Conservation (phyloP, 2,797 vertebrate species). For the Mus caroli region DNA sequence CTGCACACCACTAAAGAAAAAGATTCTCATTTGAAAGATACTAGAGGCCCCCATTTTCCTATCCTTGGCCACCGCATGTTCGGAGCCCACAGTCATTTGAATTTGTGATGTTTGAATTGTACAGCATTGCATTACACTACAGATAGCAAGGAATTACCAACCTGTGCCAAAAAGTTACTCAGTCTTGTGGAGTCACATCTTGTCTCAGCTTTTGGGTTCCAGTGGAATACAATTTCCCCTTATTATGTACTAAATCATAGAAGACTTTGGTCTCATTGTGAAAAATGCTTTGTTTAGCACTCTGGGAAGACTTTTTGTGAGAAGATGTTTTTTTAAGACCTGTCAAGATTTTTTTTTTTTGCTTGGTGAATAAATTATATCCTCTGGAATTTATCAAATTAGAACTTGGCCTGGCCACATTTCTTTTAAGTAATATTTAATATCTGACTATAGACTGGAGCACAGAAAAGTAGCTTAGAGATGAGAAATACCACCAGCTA, state of each 20-base stretch:
- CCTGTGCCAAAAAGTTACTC: background rate
- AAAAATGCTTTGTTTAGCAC: background rate
- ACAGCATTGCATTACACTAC: background rate
- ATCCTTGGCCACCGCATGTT: background rate
- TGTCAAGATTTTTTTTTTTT: conserved; percentile 53
- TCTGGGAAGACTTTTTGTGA: background rate
- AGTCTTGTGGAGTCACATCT: background rate
- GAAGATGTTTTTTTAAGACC: background rate
- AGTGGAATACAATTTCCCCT: background rate
- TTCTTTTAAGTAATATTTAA: conserved; percentile 63
- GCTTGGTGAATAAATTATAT: conserved; percentile 48
- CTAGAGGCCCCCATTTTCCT: background rate
- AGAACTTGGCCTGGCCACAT: conserved; percentile 53
- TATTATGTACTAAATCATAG: background rate
- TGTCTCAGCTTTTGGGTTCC: background rate
- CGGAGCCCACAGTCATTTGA: background rate
- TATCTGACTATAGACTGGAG: background rate
- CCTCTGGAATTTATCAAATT: conserved; percentile 50
- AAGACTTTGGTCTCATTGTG: background rate
- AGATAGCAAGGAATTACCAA: background rate
- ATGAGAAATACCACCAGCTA: conserved; percentile 39
- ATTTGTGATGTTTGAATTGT: background rate
- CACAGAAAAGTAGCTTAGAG: conserved; percentile 26
- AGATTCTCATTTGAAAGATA: background rate
- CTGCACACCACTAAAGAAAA: background rate